Base-by-base conservation (phyloP, 2,113 vertebrate species). In the Ploceus nigricollis region DNA sequence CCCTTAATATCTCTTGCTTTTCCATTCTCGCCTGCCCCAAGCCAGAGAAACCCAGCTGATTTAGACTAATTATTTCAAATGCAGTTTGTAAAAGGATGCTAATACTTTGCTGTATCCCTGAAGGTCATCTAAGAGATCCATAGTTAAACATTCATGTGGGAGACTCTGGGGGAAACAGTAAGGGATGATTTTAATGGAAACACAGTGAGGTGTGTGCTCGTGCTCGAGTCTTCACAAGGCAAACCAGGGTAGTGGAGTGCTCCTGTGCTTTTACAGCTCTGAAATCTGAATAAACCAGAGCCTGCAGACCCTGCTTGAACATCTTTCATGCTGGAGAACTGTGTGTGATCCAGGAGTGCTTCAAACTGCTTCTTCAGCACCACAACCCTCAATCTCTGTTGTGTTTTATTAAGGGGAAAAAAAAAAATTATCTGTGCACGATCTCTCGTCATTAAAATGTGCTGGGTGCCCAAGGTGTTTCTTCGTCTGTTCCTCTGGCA, bases 401-500 rank as follows among this genome's bases (percentile, higher is more conserved):
- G 61, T 61, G 25, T 90, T 97, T 94, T 92, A 72, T 56, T 69
- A 69, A 39, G 35, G 6, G 35, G 7, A 0, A 12, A 57, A 63
- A 70, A 53, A 73, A 50, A 60, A 48, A 33, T 57, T 21, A 94
- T 94, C 90, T 45, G 23, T 68, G 70, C 54, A 22, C 13, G 15
- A 82, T 65, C 75, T 95, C 66, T 5, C 2, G 9, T 95, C 97
- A 71, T 91, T 96, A 97, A 94, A 94, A 98, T 97, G 95, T 96
- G 95, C 94, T 92, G 97, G 94, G 82, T 98, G 98, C 97, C 98
- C 78, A 92, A 97, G 97, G 97, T 98, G 97, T 98, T 98, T 97
- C 97, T 98, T 98, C 93, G 21, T 97, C 96, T 97, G 97, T 97
- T 98, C 96, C 96, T 98, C 96, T 97, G 98, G 98, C 98, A 98